Evolutionary conservation across 2,113 vertebrate species (phyloP), one percentile per base, ranked within the genome.

Genomic region (Leptodactylus fuscus): DNA sequence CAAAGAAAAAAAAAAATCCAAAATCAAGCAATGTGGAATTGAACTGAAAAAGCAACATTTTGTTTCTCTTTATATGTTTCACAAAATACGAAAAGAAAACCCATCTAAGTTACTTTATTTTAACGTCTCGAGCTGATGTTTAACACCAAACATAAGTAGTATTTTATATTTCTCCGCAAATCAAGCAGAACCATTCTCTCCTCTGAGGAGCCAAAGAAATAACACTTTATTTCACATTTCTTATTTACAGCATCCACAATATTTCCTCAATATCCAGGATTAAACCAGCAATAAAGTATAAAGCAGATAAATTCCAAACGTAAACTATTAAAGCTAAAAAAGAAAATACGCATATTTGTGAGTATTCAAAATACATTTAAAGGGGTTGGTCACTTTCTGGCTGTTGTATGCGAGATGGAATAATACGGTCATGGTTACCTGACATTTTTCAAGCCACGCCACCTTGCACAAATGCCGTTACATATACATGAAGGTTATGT

Each of bases 181-280:
- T 44, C n/a, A 62, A 41, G 55, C 36, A 62, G 34, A 60, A 18
- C 5, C 36, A 29, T 4, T 6, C 76, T 34, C 49, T 51, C 75
- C 36, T 27, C 51, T 78, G 7, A 58, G 32, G 49, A 76, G 22
- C 32, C 76, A 58, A 60, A 76, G 73, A 32, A 76, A 60, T 15
- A 55, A 62, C 75, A 78, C 15, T 80, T 80, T 80, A 80, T 62
- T 80, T 60, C 53, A 79, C 38, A 58, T 24, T 38, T 79, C 18
- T n/a, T 60, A 80, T 80, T 58, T 29, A 80, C 36, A 80, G 22
- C 41, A 80, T 60, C 77, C 34, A 79, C n/a, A 62, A 41, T 62
- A n/a, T 80, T 79, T 62, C 34, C 22, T 80, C 29, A 3, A 80
- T 24, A 80, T 62, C 55, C 55, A 80, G 24, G 12, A 62, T 41